These are phyloP conservation scores for Campylomormyrus tamandua DNA, from an alignment of 2,113 vertebrate genomes.

Conservation along the genomic window DNA sequence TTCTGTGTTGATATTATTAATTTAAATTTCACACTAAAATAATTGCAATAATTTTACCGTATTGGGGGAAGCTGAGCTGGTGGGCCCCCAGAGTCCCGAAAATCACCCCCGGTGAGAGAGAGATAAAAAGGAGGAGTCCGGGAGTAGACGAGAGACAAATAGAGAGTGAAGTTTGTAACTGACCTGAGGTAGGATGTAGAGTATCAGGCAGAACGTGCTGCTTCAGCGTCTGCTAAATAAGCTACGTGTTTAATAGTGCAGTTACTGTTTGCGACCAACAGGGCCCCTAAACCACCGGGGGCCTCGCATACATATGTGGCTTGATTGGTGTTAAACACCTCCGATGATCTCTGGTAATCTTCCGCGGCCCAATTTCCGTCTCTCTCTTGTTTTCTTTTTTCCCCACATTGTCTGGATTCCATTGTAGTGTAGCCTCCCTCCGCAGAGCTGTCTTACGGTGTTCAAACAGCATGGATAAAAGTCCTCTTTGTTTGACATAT, in stretches of 20 bases:
- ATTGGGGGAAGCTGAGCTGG: not conserved
- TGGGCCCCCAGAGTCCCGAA: not conserved
- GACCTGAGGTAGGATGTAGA: not conserved
- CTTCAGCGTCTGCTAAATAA: not conserved
- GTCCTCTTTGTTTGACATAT: not conserved
- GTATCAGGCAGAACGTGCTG: not conserved
- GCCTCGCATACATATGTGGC: not conserved
- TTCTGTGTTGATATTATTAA: not conserved
- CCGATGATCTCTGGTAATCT: not conserved
- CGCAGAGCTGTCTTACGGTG: not conserved
- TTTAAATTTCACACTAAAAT: not conserved
- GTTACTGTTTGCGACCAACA: not conserved
- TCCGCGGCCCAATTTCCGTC: not conserved
- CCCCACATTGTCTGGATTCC: not conserved
- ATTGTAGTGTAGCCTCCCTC: not conserved
- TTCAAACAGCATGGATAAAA: not conserved
- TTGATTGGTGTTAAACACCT: not conserved
- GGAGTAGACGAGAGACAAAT: not conserved
- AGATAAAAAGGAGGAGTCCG: not conserved
- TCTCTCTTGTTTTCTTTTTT: not conserved
- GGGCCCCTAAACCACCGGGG: not conserved
- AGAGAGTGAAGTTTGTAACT: not conserved
- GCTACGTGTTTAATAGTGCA: not conserved
- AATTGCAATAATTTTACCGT: not conserved
- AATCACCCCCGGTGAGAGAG: not conserved